Evolutionary conservation across 1,140 invertebrate species (phyloP).

Genomic region (Polypedilum pembai): DNA sequence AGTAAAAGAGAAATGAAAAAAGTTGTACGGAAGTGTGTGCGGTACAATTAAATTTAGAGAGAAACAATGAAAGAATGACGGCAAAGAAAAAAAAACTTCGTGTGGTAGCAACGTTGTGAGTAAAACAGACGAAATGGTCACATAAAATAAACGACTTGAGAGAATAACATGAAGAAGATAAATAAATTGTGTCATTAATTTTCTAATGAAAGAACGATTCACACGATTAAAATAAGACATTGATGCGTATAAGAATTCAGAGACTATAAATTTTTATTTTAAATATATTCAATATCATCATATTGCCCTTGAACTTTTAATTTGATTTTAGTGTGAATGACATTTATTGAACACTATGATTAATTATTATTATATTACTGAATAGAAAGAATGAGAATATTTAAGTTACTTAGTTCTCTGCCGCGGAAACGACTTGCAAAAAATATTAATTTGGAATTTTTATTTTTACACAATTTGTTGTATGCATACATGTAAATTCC

Average conservation of each 20-base stretch:
- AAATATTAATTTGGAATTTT: too few species aligned
- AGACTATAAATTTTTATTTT: neutral
- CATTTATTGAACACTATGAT: neutral
- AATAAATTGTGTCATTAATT: neutral
- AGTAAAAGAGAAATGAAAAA: neutral
- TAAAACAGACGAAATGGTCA: neutral
- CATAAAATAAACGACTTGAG: neutral
- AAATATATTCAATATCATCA: neutral
- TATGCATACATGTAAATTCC: too few species aligned
- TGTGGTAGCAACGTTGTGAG: neutral
- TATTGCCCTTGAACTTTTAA: neutral
- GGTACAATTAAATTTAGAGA: constrained; percentile 18
- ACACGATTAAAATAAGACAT: constrained; percentile 6
- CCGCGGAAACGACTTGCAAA: too few species aligned
- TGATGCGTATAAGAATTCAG: neutral
- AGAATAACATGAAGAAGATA: neutral
- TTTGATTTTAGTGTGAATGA: neutral
- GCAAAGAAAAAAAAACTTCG: constrained; percentile 4
- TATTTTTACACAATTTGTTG: too few species aligned
- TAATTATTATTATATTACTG: neutral
- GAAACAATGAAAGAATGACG: neutral
- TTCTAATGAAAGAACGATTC: constrained; percentile 7
- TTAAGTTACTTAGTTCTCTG: too few species aligned
- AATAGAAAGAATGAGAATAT: too few species aligned
- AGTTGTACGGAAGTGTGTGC: neutral